Percentiles rank a stretch among this genome's conserved stretches.
phyloP scores from a whole-genome alignment of 2,113 vertebrate genomes.

The Condylura cristata region DNA sequence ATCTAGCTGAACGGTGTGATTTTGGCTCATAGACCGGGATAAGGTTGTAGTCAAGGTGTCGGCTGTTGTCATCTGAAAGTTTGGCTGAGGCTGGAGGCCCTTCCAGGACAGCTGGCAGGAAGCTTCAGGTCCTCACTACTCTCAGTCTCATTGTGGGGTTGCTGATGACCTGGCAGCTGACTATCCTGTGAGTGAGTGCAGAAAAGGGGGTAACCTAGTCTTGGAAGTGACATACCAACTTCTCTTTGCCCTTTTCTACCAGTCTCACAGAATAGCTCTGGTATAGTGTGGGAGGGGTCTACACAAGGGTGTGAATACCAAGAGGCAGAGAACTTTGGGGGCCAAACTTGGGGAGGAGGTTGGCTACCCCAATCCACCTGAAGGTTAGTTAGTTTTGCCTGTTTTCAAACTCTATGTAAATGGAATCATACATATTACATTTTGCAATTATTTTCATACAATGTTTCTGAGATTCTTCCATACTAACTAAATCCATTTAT shows the following conservation, averaged over 20 bases:
- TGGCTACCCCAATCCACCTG: background rate
- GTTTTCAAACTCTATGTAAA: background rate
- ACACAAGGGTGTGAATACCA: background rate
- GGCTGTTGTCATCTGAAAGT: background rate
- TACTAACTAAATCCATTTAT: background rate
- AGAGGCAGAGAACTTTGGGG: background rate
- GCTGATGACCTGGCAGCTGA: background rate
- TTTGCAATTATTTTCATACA: background rate
- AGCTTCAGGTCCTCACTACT: background rate
- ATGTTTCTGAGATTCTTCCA: background rate
- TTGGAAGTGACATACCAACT: background rate
- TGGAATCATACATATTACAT: background rate
- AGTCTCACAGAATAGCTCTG: background rate
- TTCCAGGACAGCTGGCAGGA: background rate
- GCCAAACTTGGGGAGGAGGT: background rate
- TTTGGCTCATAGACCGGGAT: background rate
- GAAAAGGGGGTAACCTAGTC: background rate
- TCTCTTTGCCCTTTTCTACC: background rate
- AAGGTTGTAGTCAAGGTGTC: background rate
- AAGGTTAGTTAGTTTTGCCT: background rate
- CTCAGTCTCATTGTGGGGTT: background rate
- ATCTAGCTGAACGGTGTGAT: background rate
- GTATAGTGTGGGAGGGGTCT: background rate
- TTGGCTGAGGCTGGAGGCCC: background rate
- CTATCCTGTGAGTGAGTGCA: background rate